Evolutionary conservation across 64 coral and sea anemone genomes (phyloP), one percentile per base, ranked within the genome.

Genomic region (Cladopsammia gracilis): DNA sequence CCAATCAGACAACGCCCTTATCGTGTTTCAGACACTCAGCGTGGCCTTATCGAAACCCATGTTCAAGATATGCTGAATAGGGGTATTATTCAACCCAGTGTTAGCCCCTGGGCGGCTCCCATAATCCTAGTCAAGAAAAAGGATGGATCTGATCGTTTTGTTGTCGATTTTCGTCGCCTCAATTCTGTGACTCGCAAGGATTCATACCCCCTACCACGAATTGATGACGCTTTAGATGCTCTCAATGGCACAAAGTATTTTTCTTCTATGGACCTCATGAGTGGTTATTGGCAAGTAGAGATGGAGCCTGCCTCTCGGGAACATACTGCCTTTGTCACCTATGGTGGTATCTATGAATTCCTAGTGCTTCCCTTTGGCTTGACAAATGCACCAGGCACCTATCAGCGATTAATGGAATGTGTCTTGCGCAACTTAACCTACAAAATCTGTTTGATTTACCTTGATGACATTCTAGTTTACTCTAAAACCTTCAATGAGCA

Each of bases 391-490:
- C 87, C 87, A 0, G 3, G 25, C 7, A 77, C 52, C 1, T 89
- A 64, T 34, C 61, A 62, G 8, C 48, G 73, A 58, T 72, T 89
- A 12, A 89, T 89, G 87, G 75, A 78, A 11, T 48, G 75, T 20
- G 87, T 89, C 14, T 69, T 89, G 44, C 75, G 87, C 15, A 59
- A 60, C 4, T 51, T 89, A 23, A 78, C 75, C 47, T 89, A 78
- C 14, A 89, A 78, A 24, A 89, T 76, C 12, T 49, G 64, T 19
- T 61, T 89, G 2, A 64, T 67, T 23, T 89, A 89, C 47, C 48
- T 89, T 9, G 87, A 89, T 47, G 87, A 77, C 24, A 89, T 89
- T 13, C 16, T 89, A 22, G 42, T 89, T 0, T 89, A 64, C 10
- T 89, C 73, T 13, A 16, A n/a, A 10, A 89, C 25, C 6, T 89